These are phyloP conservation scores for Melanotaenia trifasciata DNA, from an alignment of 2,797 vertebrate species.

Conservation along the genomic window DNA sequence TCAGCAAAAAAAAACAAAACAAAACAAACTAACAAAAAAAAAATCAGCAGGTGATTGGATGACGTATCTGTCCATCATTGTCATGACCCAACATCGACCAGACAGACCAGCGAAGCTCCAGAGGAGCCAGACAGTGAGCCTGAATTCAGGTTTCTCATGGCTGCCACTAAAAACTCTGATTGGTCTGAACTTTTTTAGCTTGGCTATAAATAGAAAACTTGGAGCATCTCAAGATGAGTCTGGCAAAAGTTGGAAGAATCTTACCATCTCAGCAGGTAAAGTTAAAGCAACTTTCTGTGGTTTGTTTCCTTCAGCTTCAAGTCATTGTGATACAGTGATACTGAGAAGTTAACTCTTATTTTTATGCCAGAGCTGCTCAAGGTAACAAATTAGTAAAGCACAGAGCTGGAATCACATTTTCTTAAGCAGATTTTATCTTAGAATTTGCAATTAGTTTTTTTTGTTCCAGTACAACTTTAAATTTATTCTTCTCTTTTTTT, in stretches of 20 bases:
- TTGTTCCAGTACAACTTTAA: neutral
- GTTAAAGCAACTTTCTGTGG: neutral
- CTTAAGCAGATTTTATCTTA: neutral
- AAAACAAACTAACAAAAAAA: neutral
- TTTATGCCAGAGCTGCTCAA: neutral
- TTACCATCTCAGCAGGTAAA: neutral
- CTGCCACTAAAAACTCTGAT: neutral
- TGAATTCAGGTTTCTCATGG: neutral
- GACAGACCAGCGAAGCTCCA: too few species aligned
- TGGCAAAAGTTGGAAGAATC: neutral
- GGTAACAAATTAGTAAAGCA: neutral
- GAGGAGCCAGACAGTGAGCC: too few species aligned
- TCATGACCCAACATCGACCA: neutral
- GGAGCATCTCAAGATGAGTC: neutral
- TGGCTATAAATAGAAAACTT: neutral
- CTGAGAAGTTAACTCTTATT: too few species aligned
- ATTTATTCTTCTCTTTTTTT: neutral
- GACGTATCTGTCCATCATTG: neutral
- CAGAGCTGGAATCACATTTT: neutral
- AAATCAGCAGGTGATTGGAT: neutral
- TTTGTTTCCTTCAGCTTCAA: neutral
- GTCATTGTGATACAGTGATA: neutral
- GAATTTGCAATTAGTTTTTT: neutral
- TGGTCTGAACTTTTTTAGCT: neutral
- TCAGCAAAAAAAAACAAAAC: too few species aligned